phyloP scores from a whole-genome alignment of 2,888 invertebrate species.

The Tinea pellionella region DNA sequence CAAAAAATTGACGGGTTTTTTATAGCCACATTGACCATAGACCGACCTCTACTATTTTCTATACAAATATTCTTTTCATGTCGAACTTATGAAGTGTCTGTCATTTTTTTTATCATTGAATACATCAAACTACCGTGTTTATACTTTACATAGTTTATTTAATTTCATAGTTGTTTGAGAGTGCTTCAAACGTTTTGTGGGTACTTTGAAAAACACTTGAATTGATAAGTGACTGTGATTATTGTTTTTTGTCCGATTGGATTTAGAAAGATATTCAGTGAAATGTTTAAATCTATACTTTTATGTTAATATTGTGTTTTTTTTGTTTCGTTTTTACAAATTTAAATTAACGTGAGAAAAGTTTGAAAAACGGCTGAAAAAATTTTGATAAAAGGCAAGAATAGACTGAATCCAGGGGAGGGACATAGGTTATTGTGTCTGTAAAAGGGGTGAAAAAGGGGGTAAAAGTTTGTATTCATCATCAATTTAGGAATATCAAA shows the following conservation, averaged over 20 bases:
- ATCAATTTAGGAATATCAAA: too few relatives aligned
- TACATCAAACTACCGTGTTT: not conserved
- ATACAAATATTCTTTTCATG: slow-evolving; percentile 57
- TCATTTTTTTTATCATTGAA: slow-evolving; percentile 42
- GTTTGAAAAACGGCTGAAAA: too few relatives aligned
- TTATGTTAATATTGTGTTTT: too few relatives aligned
- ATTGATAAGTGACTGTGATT: not conserved
- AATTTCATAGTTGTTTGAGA: not conserved
- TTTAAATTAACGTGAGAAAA: too few relatives aligned
- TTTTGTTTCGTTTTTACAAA: too few relatives aligned
- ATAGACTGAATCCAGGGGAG: too few relatives aligned
- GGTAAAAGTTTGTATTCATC: too few relatives aligned
- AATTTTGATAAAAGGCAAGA: too few relatives aligned
- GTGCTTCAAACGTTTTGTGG: not conserved
- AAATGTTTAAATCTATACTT: too few relatives aligned
- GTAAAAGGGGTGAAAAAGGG: too few relatives aligned
- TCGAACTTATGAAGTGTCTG: slow-evolving; percentile 24
- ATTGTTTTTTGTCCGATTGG: not conserved
- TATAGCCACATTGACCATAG: slow-evolving; percentile 7
- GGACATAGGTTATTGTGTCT: too few relatives aligned
- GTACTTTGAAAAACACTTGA: not conserved
- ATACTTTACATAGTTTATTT: slow-evolving; percentile 6
- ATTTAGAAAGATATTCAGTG: not conserved
- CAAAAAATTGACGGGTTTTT: slow-evolving; percentile 53
- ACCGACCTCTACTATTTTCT: slow-evolving; percentile 49